A percentile compares a stretch with the other conserved stretches of the same genome.
Evolutionary conservation across 2,797 vertebrate genomes (phyloP).

Genomic region (Acanthurus lineatus): DNA sequence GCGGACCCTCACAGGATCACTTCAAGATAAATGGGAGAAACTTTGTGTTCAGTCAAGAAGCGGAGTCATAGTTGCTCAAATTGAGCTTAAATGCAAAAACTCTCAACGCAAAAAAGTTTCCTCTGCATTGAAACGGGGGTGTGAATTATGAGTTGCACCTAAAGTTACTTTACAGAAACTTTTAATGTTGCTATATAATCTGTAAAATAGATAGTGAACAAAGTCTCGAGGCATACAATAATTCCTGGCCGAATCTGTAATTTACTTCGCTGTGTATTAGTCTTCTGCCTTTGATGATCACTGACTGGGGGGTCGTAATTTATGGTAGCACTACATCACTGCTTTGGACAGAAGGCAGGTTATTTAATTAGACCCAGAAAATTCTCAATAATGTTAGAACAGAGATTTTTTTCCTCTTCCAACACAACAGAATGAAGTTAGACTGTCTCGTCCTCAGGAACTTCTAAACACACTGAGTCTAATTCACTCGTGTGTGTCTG

Average conservation of each 20-base stretch:
- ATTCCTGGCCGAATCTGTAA: slow-evolving; percentile 27
- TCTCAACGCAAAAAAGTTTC: too few species aligned
- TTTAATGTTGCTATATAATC: slow-evolving; percentile 7
- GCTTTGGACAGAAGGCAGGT: slow-evolving; percentile 47
- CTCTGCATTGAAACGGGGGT: too few species aligned
- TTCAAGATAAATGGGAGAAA: too few species aligned
- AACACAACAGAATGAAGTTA: not conserved
- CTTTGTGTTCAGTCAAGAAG: too few species aligned
- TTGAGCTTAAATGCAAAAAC: too few species aligned
- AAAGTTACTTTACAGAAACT: not conserved
- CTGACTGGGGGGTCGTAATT: slow-evolving; percentile 49
- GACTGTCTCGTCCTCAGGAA: slow-evolving; percentile 13
- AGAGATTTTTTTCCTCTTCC: not conserved
- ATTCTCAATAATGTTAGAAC: not conserved
- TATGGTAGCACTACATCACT: slow-evolving; percentile 14
- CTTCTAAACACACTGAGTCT: slow-evolving; percentile 34
- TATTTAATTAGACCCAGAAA: slow-evolving; percentile 49
- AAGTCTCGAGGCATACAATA: slow-evolving; percentile 9
- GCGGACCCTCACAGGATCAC: not conserved
- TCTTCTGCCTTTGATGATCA: slow-evolving; percentile 41
- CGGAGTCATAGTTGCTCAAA: too few species aligned
- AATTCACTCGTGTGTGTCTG: slow-evolving; percentile 6
- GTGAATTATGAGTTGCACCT: not conserved
- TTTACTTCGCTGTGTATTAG: slow-evolving; percentile 25
- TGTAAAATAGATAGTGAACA: slow-evolving; percentile 27